Percentiles rank a stretch among this genome's conserved stretches.
Conservation (phyloP, 2,888 invertebrate species). For the Drosophila mimica region DNA sequence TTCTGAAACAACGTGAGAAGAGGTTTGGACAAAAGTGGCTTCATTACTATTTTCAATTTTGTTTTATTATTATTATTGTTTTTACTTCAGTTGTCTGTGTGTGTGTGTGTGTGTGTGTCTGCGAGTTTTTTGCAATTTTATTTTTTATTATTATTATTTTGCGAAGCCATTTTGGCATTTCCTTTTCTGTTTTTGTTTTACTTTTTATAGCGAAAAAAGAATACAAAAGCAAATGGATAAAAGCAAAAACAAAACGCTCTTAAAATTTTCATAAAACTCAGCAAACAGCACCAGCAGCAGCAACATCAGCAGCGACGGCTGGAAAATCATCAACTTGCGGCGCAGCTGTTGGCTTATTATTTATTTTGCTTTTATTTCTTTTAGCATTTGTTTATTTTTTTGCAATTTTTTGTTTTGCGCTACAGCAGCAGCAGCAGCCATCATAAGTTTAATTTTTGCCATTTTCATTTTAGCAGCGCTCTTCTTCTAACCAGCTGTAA, state of each 20-base stretch:
- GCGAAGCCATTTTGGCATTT: slow-evolving; percentile 57
- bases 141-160: slow-evolving; percentile 71
- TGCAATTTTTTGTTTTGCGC: slow-evolving; percentile 14
- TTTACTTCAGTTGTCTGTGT: slow-evolving; percentile 25
- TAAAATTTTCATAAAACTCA: slow-evolving; percentile 58
- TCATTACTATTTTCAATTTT: slow-evolving; percentile 83
- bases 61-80: slow-evolving; percentile 75
- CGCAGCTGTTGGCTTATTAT: slow-evolving; percentile 79
- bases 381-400: slow-evolving; percentile 46
- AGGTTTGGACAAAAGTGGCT: slow-evolving; percentile 70
- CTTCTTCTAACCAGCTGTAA: slow-evolving; percentile 62
- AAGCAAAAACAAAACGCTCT: slow-evolving; percentile 38
- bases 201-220: slow-evolving; percentile 29
- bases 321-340: slow-evolving; percentile 40
- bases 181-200: slow-evolving; percentile 20
- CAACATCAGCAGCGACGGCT: slow-evolving; percentile 1
- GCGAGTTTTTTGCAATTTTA: slow-evolving; percentile 59
- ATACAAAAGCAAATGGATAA: slow-evolving; percentile 14
- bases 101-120: slow-evolving; percentile 22
- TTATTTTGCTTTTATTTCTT: slow-evolving; percentile 61
- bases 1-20: slow-evolving; percentile 20
- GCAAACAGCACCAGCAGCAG: slow-evolving; percentile 8
- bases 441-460: slow-evolving; percentile 71
- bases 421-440: slow-evolving; percentile 43
- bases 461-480: slow-evolving; percentile 61